A percentile compares a stretch with the other conserved stretches of the same genome.
Conservation (phyloP, 1,140 invertebrate genomes). For the Brachionus paranguensis region DNA sequence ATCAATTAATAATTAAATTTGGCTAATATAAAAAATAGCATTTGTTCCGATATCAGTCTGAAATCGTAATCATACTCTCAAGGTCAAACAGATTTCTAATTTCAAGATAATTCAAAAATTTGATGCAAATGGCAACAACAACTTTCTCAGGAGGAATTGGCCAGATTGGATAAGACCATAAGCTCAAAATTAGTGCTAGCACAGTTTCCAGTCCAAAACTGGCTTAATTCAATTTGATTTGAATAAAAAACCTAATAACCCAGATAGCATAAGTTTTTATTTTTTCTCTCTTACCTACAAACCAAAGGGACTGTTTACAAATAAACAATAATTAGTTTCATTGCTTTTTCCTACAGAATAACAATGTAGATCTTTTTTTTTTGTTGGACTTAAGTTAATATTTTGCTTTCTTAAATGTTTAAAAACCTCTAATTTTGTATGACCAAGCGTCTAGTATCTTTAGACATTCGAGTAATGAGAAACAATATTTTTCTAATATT, state of each 20-base stretch:
- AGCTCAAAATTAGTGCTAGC: background rate
- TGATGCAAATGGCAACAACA: background rate
- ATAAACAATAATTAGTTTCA: constrained; percentile 15
- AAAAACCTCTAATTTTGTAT: background rate
- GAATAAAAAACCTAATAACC: constrained; percentile 3
- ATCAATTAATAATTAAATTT: constrained; percentile 4
- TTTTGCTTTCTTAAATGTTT: background rate
- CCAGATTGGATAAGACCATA: background rate
- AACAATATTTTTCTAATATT: background rate
- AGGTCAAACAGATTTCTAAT: background rate
- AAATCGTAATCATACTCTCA: background rate
- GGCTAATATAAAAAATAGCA: background rate
- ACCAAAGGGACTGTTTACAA: constrained; percentile 9
- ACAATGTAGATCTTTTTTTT: background rate
- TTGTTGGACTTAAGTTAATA: background rate
- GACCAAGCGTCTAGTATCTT: background rate
- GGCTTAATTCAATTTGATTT: constrained; percentile 22
- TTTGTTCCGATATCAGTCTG: background rate
- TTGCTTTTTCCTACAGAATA: background rate
- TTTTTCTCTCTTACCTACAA: background rate
- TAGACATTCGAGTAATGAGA: background rate
- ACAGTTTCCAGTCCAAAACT: background rate
- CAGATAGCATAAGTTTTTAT: background rate
- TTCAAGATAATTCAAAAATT: background rate
- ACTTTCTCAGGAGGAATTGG: background rate